phyloP scores from a whole-genome alignment of 2,113 vertebrate species.

The Lanius ludovicianus region DNA sequence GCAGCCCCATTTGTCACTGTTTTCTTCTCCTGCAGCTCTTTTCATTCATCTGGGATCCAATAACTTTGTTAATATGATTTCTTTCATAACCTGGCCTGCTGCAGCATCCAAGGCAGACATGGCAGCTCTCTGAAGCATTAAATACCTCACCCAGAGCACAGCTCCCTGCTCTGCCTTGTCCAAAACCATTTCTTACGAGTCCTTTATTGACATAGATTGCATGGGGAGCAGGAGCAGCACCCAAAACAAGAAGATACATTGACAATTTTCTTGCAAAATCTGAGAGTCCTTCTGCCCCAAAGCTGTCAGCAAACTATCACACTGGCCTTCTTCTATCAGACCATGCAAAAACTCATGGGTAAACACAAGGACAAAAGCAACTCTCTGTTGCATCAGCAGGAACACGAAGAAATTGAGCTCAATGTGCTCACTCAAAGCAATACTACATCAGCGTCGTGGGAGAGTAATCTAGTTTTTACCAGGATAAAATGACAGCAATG shows the following conservation, averaged over 20 bases:
- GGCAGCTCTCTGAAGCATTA: neutral
- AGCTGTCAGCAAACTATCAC: neutral
- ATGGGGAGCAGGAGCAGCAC: neutral
- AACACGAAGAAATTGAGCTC: neutral
- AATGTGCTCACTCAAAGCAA: neutral
- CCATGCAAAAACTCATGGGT: neutral
- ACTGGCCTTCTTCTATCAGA: neutral
- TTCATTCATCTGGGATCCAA: constrained; percentile 38
- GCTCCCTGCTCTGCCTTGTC: neutral
- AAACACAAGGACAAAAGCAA: neutral
- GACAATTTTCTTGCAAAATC: neutral
- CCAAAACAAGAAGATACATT: neutral
- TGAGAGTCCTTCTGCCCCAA: neutral
- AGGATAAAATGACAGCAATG: neutral
- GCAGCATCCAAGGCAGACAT: neutral
- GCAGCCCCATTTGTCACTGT: constrained; percentile 63
- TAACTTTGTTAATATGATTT: constrained; percentile 55
- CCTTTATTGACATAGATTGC: neutral
- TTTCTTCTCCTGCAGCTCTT: constrained; percentile 43
- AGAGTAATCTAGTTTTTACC: neutral
- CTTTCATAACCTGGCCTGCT: neutral
- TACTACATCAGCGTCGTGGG: neutral
- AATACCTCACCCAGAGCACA: neutral
- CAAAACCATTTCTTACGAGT: neutral
- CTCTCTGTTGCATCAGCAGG: neutral